Evolutionary conservation across 2,797 vertebrate genomes (phyloP).

Genomic region (Ambastaia sidthimunki): DNA sequence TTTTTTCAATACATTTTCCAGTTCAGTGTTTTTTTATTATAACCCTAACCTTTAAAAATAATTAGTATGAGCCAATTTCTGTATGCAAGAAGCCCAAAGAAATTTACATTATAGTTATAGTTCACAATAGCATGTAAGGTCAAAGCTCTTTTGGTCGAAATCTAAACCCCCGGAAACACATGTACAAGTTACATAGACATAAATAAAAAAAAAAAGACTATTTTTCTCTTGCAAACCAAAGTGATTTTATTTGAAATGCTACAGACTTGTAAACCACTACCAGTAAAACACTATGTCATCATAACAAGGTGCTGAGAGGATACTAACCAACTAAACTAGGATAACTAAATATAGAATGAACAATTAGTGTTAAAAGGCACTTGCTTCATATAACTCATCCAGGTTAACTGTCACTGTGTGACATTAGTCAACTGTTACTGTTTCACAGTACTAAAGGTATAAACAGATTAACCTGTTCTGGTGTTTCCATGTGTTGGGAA

Average conservation of each 20-base stretch:
- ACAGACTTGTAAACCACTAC: background rate
- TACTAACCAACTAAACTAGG: background rate
- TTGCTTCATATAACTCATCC: background rate
- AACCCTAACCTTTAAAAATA: no score
- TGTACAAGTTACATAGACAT: background rate
- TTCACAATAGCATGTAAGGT: no score
- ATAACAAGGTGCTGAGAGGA: background rate
- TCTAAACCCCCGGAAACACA: no score
- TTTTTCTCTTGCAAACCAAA: background rate
- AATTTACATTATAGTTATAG: no score
- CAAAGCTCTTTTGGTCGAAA: no score
- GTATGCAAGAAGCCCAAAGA: no score
- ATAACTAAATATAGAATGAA: background rate
- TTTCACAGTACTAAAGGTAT: background rate
- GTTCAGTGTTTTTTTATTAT: no score
- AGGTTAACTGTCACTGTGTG: background rate
- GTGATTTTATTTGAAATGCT: constrained; percentile 12
- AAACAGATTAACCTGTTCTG: background rate
- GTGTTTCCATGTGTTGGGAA: background rate
- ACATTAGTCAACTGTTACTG: background rate
- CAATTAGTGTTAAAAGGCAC: constrained; percentile 8
- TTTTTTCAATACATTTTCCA: no score
- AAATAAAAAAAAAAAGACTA: background rate
- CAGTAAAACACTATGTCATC: background rate
- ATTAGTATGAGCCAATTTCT: no score